Conservation (phyloP, 2,113 vertebrate genomes). For the Guaruba guarouba region DNA sequence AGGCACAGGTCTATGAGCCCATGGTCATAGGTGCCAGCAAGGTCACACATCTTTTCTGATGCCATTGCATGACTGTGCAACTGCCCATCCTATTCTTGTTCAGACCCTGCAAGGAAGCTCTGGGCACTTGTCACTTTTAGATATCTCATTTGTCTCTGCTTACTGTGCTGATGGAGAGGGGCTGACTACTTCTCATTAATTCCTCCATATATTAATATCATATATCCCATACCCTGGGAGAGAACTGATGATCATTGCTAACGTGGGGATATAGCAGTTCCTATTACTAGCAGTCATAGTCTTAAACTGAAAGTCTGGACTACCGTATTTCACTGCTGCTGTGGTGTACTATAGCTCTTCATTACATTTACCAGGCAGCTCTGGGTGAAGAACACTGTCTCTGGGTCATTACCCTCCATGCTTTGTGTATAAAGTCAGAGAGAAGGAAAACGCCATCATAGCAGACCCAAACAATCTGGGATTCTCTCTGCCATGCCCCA, state of each 20-base stretch:
- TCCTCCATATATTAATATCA: neutral
- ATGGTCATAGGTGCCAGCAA: neutral
- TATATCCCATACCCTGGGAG: neutral
- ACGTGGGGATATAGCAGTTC: neutral
- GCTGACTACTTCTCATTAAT: neutral
- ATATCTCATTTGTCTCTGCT: neutral
- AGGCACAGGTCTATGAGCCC: neutral
- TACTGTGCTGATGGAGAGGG: neutral
- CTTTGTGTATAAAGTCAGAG: neutral
- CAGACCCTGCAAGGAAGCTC: neutral
- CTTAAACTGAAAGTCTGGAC: neutral
- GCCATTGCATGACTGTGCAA: neutral
- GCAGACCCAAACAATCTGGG: neutral
- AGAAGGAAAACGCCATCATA: neutral
- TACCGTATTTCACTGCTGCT: neutral
- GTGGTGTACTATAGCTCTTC: neutral
- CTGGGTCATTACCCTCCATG: neutral
- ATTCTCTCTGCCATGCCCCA: neutral
- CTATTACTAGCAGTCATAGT: neutral
- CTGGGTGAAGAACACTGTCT: neutral
- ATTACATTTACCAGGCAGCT: neutral
- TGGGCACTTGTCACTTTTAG: neutral
- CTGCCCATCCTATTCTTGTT: neutral
- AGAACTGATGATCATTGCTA: rapidly evolving
- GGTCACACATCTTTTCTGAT: neutral